Conservation (phyloP, 2,888 invertebrate species). For the Nectonema munidae region DNA sequence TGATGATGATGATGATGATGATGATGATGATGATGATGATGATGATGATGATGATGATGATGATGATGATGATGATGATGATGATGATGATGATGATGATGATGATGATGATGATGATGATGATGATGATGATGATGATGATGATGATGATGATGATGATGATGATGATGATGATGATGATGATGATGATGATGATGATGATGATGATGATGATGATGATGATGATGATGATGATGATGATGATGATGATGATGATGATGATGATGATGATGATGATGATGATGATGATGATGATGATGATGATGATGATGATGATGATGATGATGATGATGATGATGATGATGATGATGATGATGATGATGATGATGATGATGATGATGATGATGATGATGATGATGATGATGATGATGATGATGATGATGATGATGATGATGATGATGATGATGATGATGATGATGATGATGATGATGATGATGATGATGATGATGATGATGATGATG, state of each 20-base stretch:
- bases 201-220: slow-evolving; percentile 19
- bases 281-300: slow-evolving; percentile 19
- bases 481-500: slow-evolving; percentile 19
- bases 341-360: slow-evolving; percentile 19
- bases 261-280: slow-evolving; percentile 19
- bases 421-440: slow-evolving; percentile 19
- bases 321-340: slow-evolving; percentile 19
- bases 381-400: slow-evolving; percentile 19
- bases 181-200: slow-evolving; percentile 19
- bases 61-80: slow-evolving; percentile 19
- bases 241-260: slow-evolving; percentile 19
- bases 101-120: slow-evolving; percentile 19
- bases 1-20: slow-evolving; percentile 19
- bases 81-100: slow-evolving; percentile 19
- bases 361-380: slow-evolving; percentile 19
- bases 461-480: slow-evolving; percentile 19
- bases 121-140: slow-evolving; percentile 19
- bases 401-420: slow-evolving; percentile 19
- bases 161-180: slow-evolving; percentile 19
- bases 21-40: slow-evolving; percentile 19
- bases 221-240: slow-evolving; percentile 19
- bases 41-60: slow-evolving; percentile 19
- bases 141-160: slow-evolving; percentile 19
- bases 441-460: slow-evolving; percentile 19
- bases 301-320: slow-evolving; percentile 19